These are phyloP conservation scores for Blastomussa wellsi DNA, from an alignment of 92 coral and sea anemone species.

Conservation along the genomic window DNA sequence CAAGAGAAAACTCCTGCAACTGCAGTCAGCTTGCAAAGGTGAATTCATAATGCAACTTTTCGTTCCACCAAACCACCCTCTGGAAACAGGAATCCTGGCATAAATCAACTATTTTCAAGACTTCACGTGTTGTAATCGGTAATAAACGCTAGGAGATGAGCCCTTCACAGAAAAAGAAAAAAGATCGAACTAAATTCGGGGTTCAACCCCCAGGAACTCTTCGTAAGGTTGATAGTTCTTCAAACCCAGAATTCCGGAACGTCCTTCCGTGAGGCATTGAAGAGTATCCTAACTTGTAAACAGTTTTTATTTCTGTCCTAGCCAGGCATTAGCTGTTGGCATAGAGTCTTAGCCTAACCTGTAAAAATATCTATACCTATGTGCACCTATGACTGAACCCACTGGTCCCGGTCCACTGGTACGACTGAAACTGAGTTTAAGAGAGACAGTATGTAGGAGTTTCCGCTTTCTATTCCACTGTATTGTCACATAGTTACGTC, in stretches of 20 bases:
- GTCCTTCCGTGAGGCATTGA: neutral
- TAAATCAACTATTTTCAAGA: neutral
- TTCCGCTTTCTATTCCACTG: neutral
- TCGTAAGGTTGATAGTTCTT: neutral
- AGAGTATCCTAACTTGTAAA: neutral
- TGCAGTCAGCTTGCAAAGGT: constrained; percentile 23
- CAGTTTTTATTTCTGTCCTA: neutral
- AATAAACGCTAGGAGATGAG: no score
- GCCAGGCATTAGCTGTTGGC: neutral
- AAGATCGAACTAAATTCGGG: neutral
- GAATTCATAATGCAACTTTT: neutral
- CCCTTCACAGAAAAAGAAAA: neutral
- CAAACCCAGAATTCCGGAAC: neutral
- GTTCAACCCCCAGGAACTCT: neutral
- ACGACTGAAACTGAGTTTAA: no score
- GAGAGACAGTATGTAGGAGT: no score
- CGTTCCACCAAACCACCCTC: neutral
- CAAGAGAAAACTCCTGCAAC: constrained; percentile 8
- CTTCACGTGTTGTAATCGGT: no score
- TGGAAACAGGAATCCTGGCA: neutral
- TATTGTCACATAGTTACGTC: no score
- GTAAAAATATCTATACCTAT: neutral
- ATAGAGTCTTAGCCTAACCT: neutral
- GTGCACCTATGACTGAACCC: no score
- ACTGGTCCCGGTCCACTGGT: no score